A percentile compares a stretch with the other conserved stretches of the same genome.
Evolutionary conservation across 2,113 vertebrate species (phyloP).

Genomic region (Alouatta palliata): DNA sequence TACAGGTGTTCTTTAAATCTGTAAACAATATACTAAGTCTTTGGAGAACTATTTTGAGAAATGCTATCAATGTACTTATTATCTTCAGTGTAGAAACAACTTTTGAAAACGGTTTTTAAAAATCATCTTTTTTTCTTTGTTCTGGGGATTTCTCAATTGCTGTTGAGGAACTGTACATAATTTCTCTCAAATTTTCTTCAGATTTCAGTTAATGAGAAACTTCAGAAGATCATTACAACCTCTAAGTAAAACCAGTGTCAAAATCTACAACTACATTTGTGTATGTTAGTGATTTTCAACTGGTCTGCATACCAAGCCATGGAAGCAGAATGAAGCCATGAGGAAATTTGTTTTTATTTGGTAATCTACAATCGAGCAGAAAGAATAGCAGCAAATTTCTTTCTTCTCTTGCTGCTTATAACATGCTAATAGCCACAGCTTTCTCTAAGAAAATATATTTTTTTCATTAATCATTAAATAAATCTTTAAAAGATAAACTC

Average conservation of each 20-base stretch:
- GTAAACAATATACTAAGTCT: not conserved
- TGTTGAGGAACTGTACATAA: not conserved
- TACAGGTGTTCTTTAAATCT: constrained; percentile 24
- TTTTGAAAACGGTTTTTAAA: not conserved
- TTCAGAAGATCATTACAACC: not conserved
- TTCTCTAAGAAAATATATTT: not conserved
- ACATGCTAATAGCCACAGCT: not conserved
- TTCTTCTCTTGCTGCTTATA: not conserved
- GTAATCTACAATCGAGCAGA: not conserved
- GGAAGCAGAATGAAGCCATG: not conserved
- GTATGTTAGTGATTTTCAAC: not conserved
- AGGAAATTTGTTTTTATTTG: not conserved
- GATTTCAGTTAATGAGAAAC: not conserved
- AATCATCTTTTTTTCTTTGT: not conserved
- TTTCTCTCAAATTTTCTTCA: not conserved
- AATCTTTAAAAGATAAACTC: not conserved
- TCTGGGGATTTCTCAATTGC: not conserved
- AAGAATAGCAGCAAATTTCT: not conserved
- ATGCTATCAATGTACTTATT: not conserved
- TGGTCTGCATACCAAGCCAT: not conserved
- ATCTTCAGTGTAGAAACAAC: not conserved
- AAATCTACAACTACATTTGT: not conserved
- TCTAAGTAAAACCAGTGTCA: not conserved
- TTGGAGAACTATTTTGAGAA: constrained; percentile 46
- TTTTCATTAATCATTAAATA: not conserved